A percentile compares a stretch with the other conserved stretches of the same genome.
Conservation (phyloP, 2,113 vertebrate genomes). For the Paratilapia polleni region DNA sequence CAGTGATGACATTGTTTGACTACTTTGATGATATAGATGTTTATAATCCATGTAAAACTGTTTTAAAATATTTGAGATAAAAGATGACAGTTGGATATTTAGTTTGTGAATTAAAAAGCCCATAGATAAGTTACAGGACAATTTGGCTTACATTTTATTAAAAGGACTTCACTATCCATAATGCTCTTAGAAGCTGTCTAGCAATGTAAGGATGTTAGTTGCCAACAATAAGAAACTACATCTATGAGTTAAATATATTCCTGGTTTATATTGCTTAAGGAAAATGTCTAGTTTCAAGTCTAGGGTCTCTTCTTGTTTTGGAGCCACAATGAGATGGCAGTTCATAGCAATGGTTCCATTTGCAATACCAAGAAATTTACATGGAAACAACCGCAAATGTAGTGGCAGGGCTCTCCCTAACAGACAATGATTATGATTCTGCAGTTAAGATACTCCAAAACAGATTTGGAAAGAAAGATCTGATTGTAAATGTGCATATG, state of each 20-base stretch:
- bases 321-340: background rate
- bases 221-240: background rate
- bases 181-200: background rate
- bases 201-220: background rate
- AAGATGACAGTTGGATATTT: background rate
- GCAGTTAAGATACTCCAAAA: background rate
- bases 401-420: background rate
- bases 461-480: conserved; percentile 1
- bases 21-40: background rate
- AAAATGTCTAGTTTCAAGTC: background rate
- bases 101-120: background rate
- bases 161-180: background rate
- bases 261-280: rapidly evolving
- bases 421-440: background rate
- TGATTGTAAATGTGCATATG: conserved; percentile 2
- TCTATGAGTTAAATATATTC: rapidly evolving
- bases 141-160: background rate
- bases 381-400: background rate
- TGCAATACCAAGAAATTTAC: conserved; percentile 13
- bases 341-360: background rate
- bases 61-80: background rate
- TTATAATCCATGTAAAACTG: background rate
- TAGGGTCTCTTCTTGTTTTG: background rate
- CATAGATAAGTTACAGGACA: no score
- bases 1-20: no score